Evolutionary conservation across 2,888 invertebrate genomes (phyloP), one percentile per base, ranked within the genome.

Genomic region (Lagria hirta): DNA sequence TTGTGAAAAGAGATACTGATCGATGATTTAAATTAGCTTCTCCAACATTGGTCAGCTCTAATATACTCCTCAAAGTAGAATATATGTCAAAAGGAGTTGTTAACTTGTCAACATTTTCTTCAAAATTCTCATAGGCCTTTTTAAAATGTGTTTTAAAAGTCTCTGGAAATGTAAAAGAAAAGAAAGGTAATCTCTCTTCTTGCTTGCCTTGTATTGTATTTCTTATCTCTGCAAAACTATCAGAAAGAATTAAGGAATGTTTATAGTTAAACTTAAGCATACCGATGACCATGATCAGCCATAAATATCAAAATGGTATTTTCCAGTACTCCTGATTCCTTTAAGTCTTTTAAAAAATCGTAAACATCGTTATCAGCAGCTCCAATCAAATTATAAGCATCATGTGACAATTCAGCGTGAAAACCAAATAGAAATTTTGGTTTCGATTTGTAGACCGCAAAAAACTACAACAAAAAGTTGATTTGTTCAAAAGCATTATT

Each of bases 261-360:
- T 12, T 18, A 32, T 28, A 43, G 32, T 17, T 13, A 12, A 18
- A 23, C 6, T 10, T 16, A 28, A 21, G 4, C 29, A 57, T 61
- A 87, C 83, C 89, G 83, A 49, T 87, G 84, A 0, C 96, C 96
- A 68, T 97, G 96, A 72, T 97, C 96, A 3, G 92, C 87, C 91
- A 96, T 92, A 2, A 96, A 65, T 37, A 96, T 81, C 0, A 97
- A 70, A 50, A 96, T 64, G 0, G 95, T 90, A 55, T 90, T 82
- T 48, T 93, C 82, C 10, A 93, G 72, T 21, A 81, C 71, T 0
- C 83, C 83, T 1, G 74, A 74, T 3, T 73, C 64, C 24, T 80
- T 72, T 10, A 93, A 70, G 18, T 75, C 71, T 27, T 73, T 72
- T n/a, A 95, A 64, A 74, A 87, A 86, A 0, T 75, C 60, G 3